phyloP scores from a whole-genome alignment of 1,140 invertebrate genomes.

The Drosophila persimilis region DNA sequence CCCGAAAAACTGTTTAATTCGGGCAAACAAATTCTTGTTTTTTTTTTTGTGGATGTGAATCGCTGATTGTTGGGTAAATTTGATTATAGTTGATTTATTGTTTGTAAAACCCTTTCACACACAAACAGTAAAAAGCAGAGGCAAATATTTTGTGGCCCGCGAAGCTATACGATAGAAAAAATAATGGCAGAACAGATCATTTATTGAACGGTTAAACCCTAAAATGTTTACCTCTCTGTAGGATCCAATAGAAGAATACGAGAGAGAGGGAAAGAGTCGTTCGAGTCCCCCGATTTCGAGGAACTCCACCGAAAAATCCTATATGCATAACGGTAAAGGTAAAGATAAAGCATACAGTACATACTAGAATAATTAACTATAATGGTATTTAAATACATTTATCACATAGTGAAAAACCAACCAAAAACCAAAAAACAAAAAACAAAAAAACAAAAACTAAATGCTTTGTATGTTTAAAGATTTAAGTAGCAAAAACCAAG shows the following conservation, averaged over 20 bases:
- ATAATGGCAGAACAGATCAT: too few relatives aligned
- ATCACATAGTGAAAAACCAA: slow-evolving; percentile 39
- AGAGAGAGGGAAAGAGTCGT: slow-evolving; percentile 1
- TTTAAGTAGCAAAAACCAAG: slow-evolving; percentile 33
- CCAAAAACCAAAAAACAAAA: slow-evolving; percentile 1
- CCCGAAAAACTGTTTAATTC: slow-evolving; percentile 42
- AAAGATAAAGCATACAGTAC: slow-evolving; percentile 7
- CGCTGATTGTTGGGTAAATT: slow-evolving; percentile 44
- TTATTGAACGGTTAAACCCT: too few relatives aligned
- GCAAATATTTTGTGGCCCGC: background rate
- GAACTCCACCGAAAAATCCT: slow-evolving; percentile 48
- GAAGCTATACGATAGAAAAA: too few relatives aligned
- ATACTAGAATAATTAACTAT: slow-evolving; percentile 8
- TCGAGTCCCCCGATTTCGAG: slow-evolving; percentile 4
- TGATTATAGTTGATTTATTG: slow-evolving; percentile 30
- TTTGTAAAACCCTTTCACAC: slow-evolving; percentile 1
- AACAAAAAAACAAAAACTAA: slow-evolving; percentile 19
- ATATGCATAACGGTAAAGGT: slow-evolving; percentile 16
- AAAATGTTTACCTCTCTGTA: too few relatives aligned
- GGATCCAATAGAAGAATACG: slow-evolving; percentile 25
- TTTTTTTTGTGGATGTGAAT: slow-evolving; percentile 16
- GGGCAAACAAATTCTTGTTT: slow-evolving; percentile 32
- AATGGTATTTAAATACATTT: slow-evolving; percentile 28
- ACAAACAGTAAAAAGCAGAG: slow-evolving; percentile 1
- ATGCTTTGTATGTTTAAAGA: slow-evolving; percentile 56